Evolutionary conservation across 2,113 vertebrate species (phyloP).

Genomic region (Rhinopomastus cyanomelas): DNA sequence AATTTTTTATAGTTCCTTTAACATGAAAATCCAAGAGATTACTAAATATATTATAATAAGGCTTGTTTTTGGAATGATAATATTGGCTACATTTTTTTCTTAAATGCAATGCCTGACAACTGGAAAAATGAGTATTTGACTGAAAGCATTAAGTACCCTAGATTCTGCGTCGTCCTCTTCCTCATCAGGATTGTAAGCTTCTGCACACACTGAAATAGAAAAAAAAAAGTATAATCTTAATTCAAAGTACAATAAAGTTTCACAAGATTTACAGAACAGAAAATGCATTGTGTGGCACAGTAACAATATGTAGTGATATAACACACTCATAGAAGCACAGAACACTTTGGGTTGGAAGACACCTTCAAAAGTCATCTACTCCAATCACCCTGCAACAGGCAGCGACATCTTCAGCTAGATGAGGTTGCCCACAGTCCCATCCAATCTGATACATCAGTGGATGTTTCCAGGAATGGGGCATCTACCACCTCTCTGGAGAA

Average conservation of each 20-base stretch:
- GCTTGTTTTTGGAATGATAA: neutral
- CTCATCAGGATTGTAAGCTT: constrained; percentile 97
- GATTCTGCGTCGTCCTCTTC: constrained; percentile 95
- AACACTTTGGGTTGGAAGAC: too few species aligned
- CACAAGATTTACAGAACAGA: neutral
- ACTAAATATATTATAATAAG: neutral
- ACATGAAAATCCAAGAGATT: neutral
- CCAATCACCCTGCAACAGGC: too few species aligned
- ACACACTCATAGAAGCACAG: neutral
- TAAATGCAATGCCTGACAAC: neutral
- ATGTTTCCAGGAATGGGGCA: too few species aligned
- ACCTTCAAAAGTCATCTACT: too few species aligned
- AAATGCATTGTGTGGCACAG: neutral
- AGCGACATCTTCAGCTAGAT: too few species aligned
- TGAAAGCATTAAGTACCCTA: constrained; percentile 78
- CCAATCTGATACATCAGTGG: too few species aligned
- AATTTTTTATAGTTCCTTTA: neutral
- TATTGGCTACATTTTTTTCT: neutral
- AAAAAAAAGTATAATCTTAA: constrained; percentile 1
- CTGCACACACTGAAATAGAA: constrained; percentile 89
- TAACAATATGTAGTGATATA: neutral
- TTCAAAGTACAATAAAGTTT: constrained; percentile 6
- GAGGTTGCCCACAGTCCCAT: too few species aligned
- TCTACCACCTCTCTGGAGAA: too few species aligned
- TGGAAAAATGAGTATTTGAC: neutral